Conservation (phyloP, 2,888 invertebrate species). For the Ceraclea dissimilis region DNA sequence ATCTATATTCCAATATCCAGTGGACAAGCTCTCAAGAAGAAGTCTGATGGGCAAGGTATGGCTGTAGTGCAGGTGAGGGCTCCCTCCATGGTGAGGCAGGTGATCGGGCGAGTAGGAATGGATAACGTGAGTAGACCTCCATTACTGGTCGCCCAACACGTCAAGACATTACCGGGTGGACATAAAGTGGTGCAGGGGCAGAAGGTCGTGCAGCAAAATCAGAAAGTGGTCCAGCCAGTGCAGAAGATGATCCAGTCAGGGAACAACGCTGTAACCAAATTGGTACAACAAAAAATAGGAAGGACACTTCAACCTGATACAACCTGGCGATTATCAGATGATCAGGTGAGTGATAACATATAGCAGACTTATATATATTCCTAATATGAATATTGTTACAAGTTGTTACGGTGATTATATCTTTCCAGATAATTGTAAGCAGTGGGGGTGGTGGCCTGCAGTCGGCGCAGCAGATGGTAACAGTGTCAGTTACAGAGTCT, state of each 20-base stretch:
- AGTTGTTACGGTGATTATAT: background rate
- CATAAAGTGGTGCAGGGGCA: constrained; percentile 7
- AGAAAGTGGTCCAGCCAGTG: background rate
- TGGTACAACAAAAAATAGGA: constrained; percentile 11
- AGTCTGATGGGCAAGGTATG: constrained; percentile 11
- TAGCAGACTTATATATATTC: background rate
- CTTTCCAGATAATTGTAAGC: constrained; percentile 9
- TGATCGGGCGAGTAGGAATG: background rate
- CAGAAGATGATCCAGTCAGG: background rate
- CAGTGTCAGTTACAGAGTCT: constrained; percentile 21
- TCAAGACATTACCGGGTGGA: constrained; percentile 5
- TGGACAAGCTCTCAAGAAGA: constrained; percentile 6
- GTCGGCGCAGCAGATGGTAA: constrained; percentile 18
- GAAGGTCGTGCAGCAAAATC: background rate
- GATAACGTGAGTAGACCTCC: constrained; percentile 4
- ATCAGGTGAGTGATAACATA: constrained; percentile 1
- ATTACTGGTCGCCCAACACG: constrained; percentile 9
- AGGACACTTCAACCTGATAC: constrained; percentile 5
- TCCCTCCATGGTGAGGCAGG: constrained; percentile 6
- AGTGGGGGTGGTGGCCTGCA: background rate
- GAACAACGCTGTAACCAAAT: background rate
- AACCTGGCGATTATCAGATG: constrained; percentile 6
- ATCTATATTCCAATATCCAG: constrained; percentile 9
- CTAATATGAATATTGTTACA: no score
- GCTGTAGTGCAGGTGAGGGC: constrained; percentile 10